Percentiles rank a stretch among this genome's conserved stretches.
Evolutionary conservation across 2,113 vertebrate species (phyloP).

Genomic region (Erinaceus europaeus): DNA sequence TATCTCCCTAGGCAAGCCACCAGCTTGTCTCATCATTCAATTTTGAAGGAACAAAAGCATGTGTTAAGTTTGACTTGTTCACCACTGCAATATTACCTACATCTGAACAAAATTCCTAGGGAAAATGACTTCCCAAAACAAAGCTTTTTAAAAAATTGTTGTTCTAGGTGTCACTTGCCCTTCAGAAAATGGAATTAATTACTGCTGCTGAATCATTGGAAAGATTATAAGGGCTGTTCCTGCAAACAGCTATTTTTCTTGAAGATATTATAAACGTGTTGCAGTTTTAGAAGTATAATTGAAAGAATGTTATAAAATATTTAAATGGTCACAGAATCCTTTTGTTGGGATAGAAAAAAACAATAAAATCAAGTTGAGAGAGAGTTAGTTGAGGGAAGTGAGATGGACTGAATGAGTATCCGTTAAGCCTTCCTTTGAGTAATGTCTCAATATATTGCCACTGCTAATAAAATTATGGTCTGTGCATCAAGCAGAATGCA

Average conservation of each 20-base stretch:
- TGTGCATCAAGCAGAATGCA: slow-evolving; percentile 71
- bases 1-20: too few species aligned
- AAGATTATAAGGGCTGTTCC: slow-evolving; percentile 72
- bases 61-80: slow-evolving; percentile 47
- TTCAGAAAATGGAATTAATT: slow-evolving; percentile 77
- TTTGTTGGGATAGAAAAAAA: slow-evolving; percentile 53
- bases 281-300: slow-evolving; percentile 79
- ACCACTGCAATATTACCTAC: slow-evolving; percentile 50
- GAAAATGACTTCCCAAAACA: slow-evolving; percentile 67
- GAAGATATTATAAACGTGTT: slow-evolving; percentile 67
- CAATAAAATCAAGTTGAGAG: not conserved
- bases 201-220: slow-evolving; percentile 67
- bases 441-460: slow-evolving; percentile 63
- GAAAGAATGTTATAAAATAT: slow-evolving; percentile 77
- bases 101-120: slow-evolving; percentile 66
- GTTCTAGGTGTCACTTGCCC: slow-evolving; percentile 71
- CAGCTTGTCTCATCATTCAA: slow-evolving; percentile 37
- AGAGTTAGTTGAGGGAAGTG: not conserved
- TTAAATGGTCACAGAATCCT: slow-evolving; percentile 66
- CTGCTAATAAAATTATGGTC: slow-evolving; percentile 80
- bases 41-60: not conserved
- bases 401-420: slow-evolving; percentile 41
- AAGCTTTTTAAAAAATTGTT: slow-evolving; percentile 44
- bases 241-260: slow-evolving; percentile 62
- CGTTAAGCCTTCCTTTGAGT: slow-evolving; percentile 73